These are phyloP conservation scores for Masticophis lateralis DNA, from an alignment of 2,797 vertebrate genomes.

Conservation along the genomic window DNA sequence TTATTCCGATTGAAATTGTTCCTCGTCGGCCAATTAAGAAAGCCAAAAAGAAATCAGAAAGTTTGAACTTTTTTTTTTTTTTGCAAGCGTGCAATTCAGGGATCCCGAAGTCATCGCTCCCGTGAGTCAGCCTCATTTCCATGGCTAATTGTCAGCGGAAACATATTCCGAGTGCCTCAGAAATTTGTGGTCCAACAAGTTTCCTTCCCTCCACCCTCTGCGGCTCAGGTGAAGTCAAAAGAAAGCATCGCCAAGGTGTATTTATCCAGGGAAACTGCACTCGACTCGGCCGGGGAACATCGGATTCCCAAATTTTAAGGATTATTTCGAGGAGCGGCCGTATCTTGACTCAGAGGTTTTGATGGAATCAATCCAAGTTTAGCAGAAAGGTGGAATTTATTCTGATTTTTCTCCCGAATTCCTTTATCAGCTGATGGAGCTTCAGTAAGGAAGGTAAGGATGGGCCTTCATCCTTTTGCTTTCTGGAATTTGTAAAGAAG, in stretches of 20 bases:
- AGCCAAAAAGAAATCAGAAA: not conserved
- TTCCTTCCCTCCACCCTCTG: conserved; percentile 56
- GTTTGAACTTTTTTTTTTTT: not conserved
- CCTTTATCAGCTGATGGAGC: not conserved
- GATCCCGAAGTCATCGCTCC: conserved; percentile 14
- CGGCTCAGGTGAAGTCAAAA: conserved; percentile 51
- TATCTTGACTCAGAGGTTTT: not conserved
- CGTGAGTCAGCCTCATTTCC: conserved; percentile 40
- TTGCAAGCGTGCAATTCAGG: not conserved
- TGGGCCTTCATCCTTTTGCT: not conserved
- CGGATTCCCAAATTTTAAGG: conserved; percentile 2
- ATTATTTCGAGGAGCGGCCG: not conserved
- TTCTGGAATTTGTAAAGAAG: not conserved
- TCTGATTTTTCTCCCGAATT: fast-evolving
- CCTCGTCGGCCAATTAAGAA: not conserved
- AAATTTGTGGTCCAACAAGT: conserved; percentile 72
- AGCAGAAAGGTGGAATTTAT: fast-evolving
- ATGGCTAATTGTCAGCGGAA: conserved; percentile 50
- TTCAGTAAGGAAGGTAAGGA: conserved; percentile 54
- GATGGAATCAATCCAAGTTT: not conserved
- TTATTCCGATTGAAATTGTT: not conserved
- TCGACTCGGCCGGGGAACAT: not conserved
- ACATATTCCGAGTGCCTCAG: conserved; percentile 43
- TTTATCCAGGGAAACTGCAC: conserved; percentile 3
- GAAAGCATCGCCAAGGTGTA: not conserved